These are phyloP conservation scores for Oligia strigilis DNA, from an alignment of 2,888 invertebrate species.

Conservation along the genomic window DNA sequence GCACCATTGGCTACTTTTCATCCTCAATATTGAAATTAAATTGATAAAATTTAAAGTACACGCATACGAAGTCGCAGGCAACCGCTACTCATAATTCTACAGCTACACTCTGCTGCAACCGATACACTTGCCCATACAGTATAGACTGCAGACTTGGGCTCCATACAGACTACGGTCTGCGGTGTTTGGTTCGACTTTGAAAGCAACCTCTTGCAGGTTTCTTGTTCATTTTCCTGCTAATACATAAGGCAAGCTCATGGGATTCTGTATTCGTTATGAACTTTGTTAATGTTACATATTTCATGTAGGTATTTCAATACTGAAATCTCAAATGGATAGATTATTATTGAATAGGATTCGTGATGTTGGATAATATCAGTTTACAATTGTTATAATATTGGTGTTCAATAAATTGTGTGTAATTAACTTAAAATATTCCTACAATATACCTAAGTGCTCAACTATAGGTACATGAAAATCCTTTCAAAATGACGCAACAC, in stretches of 20 bases:
- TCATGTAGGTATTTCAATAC: neutral
- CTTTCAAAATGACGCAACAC: neutral
- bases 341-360: neutral
- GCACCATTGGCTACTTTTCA: neutral
- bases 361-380: neutral
- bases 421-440: neutral
- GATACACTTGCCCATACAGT: neutral
- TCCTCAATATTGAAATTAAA: neutral
- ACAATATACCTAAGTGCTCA: neutral
- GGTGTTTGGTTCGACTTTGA: constrained; percentile 9
- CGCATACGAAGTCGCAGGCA: neutral
- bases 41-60: neutral
- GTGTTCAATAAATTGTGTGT: neutral
- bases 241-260: constrained; percentile 13
- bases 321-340: neutral
- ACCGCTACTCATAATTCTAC: neutral
- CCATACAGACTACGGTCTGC: constrained; percentile 9
- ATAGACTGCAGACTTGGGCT: neutral
- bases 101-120: neutral
- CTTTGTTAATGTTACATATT: constrained; percentile 18
- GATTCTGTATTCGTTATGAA: constrained; percentile 29
- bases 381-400: neutral
- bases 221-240: constrained; percentile 30
- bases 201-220: neutral
- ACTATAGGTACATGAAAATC: neutral